Percentiles rank a stretch among this genome's conserved stretches.
phyloP scores from a whole-genome alignment of 2,888 invertebrate genomes.

The Agonum fuliginosum region DNA sequence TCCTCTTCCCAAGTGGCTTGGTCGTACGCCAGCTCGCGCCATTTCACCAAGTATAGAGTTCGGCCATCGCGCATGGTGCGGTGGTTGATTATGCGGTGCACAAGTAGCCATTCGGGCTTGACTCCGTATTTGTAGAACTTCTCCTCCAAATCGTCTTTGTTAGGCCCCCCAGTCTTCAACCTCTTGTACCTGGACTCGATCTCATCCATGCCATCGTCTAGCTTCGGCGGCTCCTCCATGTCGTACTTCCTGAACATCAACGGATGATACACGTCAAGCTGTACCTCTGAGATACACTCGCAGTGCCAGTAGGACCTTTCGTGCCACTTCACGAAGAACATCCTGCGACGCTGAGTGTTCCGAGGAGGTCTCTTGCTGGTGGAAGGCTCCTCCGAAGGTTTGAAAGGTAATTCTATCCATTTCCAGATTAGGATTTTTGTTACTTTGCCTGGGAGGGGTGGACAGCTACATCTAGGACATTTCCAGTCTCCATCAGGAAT shows the following conservation, averaged over 20 bases:
- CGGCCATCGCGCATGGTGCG: slow-evolving; percentile 88
- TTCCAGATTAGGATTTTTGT: slow-evolving; percentile 98
- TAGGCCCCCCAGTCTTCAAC: slow-evolving; percentile 77
- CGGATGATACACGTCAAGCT: slow-evolving; percentile 96
- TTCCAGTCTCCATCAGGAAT: slow-evolving; percentile 99
- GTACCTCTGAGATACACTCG: slow-evolving; percentile 94
- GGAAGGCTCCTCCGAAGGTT: slow-evolving; percentile 74
- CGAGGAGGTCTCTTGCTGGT: slow-evolving; percentile 76
- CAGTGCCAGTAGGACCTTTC: slow-evolving; percentile 99
- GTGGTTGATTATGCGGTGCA: slow-evolving; percentile 97
- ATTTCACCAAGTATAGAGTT: slow-evolving; percentile 94
- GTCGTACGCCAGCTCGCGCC: slow-evolving; percentile 98
- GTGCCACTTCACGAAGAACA: slow-evolving; percentile 98
- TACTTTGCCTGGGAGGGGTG: slow-evolving; percentile 85
- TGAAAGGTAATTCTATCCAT: slow-evolving; percentile 80
- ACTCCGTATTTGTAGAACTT: slow-evolving; percentile 90
- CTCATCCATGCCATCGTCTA: slow-evolving; percentile 92
- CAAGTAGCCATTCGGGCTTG: slow-evolving; percentile 97
- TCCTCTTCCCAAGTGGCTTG: slow-evolving; percentile 99
- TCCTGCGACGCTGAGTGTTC: slow-evolving; percentile 80
- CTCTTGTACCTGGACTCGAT: slow-evolving; percentile 83
- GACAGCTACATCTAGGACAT: slow-evolving; percentile 95
- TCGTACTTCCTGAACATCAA: slow-evolving; percentile 96
- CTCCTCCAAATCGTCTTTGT: slow-evolving; percentile 80
- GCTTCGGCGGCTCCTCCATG: slow-evolving; percentile 97